Evolutionary conservation across 2,888 invertebrate species (phyloP).

Genomic region (Phania funesta): DNA sequence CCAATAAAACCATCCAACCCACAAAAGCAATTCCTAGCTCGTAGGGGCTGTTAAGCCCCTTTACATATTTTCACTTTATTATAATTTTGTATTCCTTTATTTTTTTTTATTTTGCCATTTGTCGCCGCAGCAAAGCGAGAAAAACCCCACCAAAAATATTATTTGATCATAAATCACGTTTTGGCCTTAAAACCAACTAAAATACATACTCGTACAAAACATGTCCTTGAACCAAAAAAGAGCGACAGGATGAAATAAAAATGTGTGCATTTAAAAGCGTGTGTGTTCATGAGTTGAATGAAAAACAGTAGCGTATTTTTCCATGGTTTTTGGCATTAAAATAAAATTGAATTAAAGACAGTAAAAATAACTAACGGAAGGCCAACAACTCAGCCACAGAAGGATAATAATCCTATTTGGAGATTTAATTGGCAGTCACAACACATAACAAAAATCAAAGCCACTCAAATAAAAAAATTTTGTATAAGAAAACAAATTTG

Average conservation of each 20-base stretch:
- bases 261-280: background rate
- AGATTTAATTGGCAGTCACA: background rate
- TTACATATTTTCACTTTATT: background rate
- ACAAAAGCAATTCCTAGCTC: background rate
- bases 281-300: background rate
- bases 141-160: constrained; percentile 3
- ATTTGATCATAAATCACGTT: constrained; percentile 40
- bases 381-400: background rate
- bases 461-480: background rate
- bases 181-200: constrained; percentile 16
- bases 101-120: background rate
- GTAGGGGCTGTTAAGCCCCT: background rate
- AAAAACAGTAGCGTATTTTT: too few species aligned
- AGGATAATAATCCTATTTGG: background rate
- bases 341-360: constrained; percentile 5
- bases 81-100: background rate
- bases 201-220: constrained; percentile 11
- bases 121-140: background rate
- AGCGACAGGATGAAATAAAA: background rate
- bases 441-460: background rate
- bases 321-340: background rate
- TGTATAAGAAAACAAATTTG: too few species aligned
- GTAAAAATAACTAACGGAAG: background rate
- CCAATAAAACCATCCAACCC: background rate
- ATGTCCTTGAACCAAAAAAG: constrained; percentile 36